Base-by-base conservation (phyloP, 2,113 vertebrate species). In the Formicarius rufipectus region DNA sequence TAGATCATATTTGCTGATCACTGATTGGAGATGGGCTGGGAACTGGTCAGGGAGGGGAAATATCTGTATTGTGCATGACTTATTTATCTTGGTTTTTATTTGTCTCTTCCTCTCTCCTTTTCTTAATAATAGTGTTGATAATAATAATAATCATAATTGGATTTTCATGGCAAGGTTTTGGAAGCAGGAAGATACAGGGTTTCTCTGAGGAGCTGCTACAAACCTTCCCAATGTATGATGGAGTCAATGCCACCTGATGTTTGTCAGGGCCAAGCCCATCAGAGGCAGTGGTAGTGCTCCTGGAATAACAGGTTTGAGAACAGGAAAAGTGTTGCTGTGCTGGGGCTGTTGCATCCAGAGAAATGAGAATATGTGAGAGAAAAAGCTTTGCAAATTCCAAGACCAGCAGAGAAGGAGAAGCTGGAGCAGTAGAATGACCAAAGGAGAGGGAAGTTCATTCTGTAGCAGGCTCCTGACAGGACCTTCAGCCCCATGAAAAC, bases 251-350 rank as follows among this genome's bases (percentile, higher is more conserved):
- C 37, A 44, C 10, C 6, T 44, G 27, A 11, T 37, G 22, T 6
- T 44, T 37, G 4, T 56, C 21, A 50, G 25, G 40, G 35, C 50
- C 0, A 1, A 66, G 14, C 9, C 9, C 8, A 16, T 0, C 10
- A 8, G 22, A 14, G 21, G 27, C 17, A 50, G 44, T 19, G 50
- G 33, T 2, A 28, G 27, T 37, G 27, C 22, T 45, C 14, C 44
- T 52, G 28, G 8, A 10, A 81, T 67, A 52, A 59, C 12, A 52
- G 44, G 19, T 12, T n/a, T 67, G 37, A 52, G 33, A 39, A 67
- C 10, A 7, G 12, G 8, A 39, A n/a, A 53, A 21, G 4, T 21
- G 16, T 28, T 82, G 23, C 28, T 45, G 23, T 19, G 16, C 33
- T 59, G 37, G 12, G 10, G 23, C 5, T 33, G 13, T 8, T 33